Evolutionary conservation across 2,797 vertebrate genomes (phyloP).

Genomic region (Dicrostonyx torquatus): DNA sequence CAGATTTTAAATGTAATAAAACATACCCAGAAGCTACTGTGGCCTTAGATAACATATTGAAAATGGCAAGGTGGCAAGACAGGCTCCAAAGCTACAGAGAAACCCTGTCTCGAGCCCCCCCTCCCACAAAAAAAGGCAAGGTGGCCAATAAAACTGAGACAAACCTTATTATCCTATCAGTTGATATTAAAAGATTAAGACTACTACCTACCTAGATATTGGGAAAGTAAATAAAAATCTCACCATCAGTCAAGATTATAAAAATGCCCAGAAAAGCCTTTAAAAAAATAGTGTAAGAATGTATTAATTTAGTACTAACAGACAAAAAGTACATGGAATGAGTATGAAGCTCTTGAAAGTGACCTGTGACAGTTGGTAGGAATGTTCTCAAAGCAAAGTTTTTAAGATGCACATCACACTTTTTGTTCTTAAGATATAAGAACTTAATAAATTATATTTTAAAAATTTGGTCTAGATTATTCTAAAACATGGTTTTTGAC

Average conservation of each 20-base stretch:
- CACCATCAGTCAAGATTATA: not conserved
- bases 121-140: not conserved
- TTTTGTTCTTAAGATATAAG: conserved; percentile 2
- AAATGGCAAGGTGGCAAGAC: not conserved
- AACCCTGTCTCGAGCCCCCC: too few relatives aligned
- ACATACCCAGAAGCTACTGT: not conserved
- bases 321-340: conserved; percentile 21
- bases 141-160: conserved; percentile 38
- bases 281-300: not conserved
- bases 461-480: conserved; percentile 35
- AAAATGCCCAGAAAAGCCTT: not conserved
- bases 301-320: conserved; percentile 14
- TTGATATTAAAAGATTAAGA: conserved; percentile 55
- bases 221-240: conserved; percentile 56
- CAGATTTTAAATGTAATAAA: not conserved
- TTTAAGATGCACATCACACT: conserved; percentile 15
- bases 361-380: not conserved
- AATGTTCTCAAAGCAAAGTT: conserved; percentile 21
- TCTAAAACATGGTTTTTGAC: conserved; percentile 56
- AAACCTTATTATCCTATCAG: not conserved
- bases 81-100: too few relatives aligned
- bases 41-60: conserved; percentile 14
- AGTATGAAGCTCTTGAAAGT: conserved; percentile 19
- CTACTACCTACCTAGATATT: not conserved
- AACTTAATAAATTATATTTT: conserved; percentile 20